A percentile compares a stretch with the other conserved stretches of the same genome.
Evolutionary conservation across 2,113 vertebrate genomes (phyloP).

Genomic region (Macrotus californicus): DNA sequence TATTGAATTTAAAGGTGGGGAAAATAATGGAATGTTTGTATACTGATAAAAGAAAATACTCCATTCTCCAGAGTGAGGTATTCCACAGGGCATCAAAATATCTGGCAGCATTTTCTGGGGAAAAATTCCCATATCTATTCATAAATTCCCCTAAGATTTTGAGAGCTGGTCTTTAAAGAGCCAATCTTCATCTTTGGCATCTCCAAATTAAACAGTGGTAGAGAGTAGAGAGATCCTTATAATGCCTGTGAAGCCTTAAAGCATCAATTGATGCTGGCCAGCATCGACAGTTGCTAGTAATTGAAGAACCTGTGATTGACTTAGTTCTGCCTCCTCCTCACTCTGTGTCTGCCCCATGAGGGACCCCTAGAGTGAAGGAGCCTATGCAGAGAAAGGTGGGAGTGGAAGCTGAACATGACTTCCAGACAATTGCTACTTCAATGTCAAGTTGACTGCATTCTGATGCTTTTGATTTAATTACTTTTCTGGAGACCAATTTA

Average conservation of each 20-base stretch:
- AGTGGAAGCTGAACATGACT: background rate
- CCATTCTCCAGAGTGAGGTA: background rate
- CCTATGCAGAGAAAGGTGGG: background rate
- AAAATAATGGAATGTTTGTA: constrained; percentile 10
- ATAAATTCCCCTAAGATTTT: constrained; percentile 55
- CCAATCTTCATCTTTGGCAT: constrained; percentile 54
- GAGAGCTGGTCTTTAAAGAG: constrained; percentile 39
- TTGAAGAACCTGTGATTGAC: constrained; percentile 30
- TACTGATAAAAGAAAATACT: background rate
- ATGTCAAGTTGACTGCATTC: background rate
- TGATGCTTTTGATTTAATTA: background rate
- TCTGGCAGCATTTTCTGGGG: constrained; percentile 6
- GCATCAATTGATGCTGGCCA: background rate
- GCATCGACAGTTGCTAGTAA: constrained; percentile 2
- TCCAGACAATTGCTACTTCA: background rate
- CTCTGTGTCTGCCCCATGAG: background rate
- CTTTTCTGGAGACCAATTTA: background rate
- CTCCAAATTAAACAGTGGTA: constrained; percentile 65
- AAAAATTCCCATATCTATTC: background rate
- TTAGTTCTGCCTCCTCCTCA: background rate
- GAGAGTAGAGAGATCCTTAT: constrained; percentile 59
- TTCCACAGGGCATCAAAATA: constrained; percentile 18
- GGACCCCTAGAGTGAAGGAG: background rate
- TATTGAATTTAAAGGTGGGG: background rate
- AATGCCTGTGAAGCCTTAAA: constrained; percentile 53